Evolutionary conservation across 2,113 vertebrate genomes (phyloP).

Genomic region (Varanus komodoensis): DNA sequence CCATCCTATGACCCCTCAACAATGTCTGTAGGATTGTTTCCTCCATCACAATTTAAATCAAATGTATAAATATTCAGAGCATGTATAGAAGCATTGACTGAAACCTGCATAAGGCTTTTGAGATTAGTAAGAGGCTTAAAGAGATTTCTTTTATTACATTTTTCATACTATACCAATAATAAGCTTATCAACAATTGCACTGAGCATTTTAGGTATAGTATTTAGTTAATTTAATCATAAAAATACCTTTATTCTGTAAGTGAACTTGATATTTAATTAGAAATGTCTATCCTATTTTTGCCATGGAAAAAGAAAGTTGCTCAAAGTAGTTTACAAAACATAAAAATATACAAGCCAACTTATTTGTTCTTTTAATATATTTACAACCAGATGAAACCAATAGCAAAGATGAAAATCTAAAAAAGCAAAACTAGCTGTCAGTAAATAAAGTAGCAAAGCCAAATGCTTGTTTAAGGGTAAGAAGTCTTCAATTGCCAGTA

Average conservation of each 20-base stretch:
- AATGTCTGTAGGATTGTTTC: too few relatives aligned
- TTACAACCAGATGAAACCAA: not conserved
- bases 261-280: not conserved
- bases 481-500: too few relatives aligned
- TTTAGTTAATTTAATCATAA: not conserved
- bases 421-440: not conserved
- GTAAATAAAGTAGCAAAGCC: not conserved
- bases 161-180: not conserved
- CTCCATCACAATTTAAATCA: too few relatives aligned
- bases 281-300: not conserved
- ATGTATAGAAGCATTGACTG: too few relatives aligned
- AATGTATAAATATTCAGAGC: too few relatives aligned
- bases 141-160: not conserved
- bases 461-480: not conserved
- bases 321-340: not conserved
- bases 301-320: not conserved
- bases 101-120: not conserved
- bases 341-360: too few relatives aligned
- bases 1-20: too few relatives aligned
- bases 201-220: not conserved
- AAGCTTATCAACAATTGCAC: not conserved
- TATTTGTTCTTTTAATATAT: not conserved
- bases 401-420: not conserved
- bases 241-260: not conserved
- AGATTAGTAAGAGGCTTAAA: not conserved